Conservation (phyloP, 2,113 vertebrate genomes). For the Nothoprocta perdicaria region DNA sequence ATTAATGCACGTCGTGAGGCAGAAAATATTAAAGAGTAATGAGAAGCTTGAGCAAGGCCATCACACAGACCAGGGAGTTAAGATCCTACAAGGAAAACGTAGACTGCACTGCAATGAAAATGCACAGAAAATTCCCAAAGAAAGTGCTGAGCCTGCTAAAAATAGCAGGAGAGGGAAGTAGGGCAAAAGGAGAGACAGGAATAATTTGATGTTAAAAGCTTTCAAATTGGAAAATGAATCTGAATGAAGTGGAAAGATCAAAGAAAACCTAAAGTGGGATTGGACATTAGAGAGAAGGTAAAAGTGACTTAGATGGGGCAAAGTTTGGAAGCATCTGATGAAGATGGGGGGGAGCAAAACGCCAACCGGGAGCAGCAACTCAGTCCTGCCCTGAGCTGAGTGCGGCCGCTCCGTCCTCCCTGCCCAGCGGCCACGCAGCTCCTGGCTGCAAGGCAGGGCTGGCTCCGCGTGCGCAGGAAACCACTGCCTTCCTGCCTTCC, state of each 20-base stretch:
- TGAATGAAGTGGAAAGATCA: background rate
- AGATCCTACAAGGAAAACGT: accelerated
- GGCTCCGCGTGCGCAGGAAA: background rate
- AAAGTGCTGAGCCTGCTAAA: background rate
- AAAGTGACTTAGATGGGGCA: background rate
- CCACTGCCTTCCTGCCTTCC: background rate
- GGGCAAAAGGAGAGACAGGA: background rate
- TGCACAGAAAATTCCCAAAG: accelerated
- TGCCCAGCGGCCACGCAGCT: background rate
- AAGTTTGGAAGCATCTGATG: accelerated
- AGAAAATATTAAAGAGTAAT: background rate
- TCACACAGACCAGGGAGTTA: accelerated
- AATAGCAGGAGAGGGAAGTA: background rate
- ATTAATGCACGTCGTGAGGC: accelerated
- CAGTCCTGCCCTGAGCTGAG: background rate
- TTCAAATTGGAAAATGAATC: background rate
- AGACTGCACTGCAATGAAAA: accelerated
- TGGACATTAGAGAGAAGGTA: background rate
- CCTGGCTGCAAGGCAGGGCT: background rate
- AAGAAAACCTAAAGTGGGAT: background rate
- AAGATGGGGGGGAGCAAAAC: background rate
- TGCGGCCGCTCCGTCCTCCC: background rate
- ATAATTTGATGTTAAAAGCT: background rate
- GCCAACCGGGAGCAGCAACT: accelerated
- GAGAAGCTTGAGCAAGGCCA: no score